Percentiles rank a stretch among this genome's conserved stretches.
Evolutionary conservation across 2,888 invertebrate species (phyloP).

Genomic region (Kryphioiulus occultus): DNA sequence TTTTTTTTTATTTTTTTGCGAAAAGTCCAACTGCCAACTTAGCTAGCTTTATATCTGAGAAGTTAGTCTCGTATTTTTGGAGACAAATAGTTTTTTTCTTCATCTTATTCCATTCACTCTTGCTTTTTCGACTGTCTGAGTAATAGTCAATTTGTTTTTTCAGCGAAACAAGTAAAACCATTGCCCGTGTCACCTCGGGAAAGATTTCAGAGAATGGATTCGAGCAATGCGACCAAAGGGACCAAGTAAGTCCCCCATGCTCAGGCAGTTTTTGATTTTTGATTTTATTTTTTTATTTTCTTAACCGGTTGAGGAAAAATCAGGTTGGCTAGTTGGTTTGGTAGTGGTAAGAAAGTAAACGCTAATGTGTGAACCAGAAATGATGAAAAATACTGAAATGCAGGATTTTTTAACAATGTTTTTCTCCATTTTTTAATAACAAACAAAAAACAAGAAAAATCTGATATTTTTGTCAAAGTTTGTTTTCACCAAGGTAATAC

Average conservation of each 20-base stretch:
- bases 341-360: too few relatives aligned
- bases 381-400: too few relatives aligned
- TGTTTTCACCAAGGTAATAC: too few relatives aligned
- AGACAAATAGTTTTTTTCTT: neutral
- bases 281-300: neutral
- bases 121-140: neutral
- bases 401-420: too few relatives aligned
- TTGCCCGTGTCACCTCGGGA: conserved; percentile 54
- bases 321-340: too few relatives aligned
- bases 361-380: too few relatives aligned
- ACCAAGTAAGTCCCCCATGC: conserved; percentile 49
- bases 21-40: neutral
- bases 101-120: conserved; percentile 4
- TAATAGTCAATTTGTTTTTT: conserved; percentile 47
- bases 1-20: conserved; percentile 12
- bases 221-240: conserved; percentile 52
- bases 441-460: too few relatives aligned
- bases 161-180: conserved; percentile 49
- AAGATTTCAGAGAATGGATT: conserved; percentile 56
- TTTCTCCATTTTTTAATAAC: too few relatives aligned
- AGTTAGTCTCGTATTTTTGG: conserved; percentile 31
- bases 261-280: neutral
- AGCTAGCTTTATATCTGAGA: conserved; percentile 17
- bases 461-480: too few relatives aligned
- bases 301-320: neutral